Base-by-base conservation (phyloP, 2,888 invertebrate species). In the Zaprionus lineosus region DNA sequence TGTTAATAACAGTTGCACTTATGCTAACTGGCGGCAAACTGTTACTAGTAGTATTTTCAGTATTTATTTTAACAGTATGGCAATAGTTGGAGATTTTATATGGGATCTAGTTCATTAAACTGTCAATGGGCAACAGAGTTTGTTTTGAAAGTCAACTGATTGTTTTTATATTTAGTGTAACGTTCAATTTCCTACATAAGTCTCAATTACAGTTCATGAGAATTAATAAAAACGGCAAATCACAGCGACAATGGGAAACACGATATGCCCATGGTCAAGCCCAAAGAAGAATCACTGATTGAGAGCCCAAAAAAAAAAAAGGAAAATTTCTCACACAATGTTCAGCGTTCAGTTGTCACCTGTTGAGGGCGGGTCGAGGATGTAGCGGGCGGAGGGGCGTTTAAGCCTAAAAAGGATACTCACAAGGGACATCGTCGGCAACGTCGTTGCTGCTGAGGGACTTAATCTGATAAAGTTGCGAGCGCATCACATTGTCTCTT, bases 391-490 rank as follows among this genome's bases (percentile, higher is more conserved):
- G 18, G n/a, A 18, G 11, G 15, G 50, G 26, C 36, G 43, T 51
- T 40, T 7, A 47, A 52, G 29, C 50, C 50, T 21, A 19, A 57
- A 44, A 37, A 61, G 48, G 58, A 60, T 59, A 56, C 56, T 53
- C 77, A 59, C 58, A 47, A 37, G 78, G 64, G 71, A 72, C 57
- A 28, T 5, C n/a, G n/a, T n/a, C 21, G 46, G n/a, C 24, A 37
- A 7, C 14, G 39, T 16, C 16, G 24, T 2, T 12, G 28, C n/a
- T 51, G 14, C 29, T 41, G 64, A 46, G 52, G 60, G 61, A 46
- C 41, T 71, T 78, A 74, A 84, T 78, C 82, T 74, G 86, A 86
- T 76, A 68, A 84, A 85, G 75, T 84, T 79, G 83, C 73, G 46
- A 57, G 51, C 75, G 68, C 74, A 81, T 72, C 82, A 24, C 51